Percentiles rank a stretch among this genome's conserved stretches.
These are phyloP conservation scores for Scomber japonicus DNA, from an alignment of 2,113 vertebrate genomes.

Conservation along the genomic window DNA sequence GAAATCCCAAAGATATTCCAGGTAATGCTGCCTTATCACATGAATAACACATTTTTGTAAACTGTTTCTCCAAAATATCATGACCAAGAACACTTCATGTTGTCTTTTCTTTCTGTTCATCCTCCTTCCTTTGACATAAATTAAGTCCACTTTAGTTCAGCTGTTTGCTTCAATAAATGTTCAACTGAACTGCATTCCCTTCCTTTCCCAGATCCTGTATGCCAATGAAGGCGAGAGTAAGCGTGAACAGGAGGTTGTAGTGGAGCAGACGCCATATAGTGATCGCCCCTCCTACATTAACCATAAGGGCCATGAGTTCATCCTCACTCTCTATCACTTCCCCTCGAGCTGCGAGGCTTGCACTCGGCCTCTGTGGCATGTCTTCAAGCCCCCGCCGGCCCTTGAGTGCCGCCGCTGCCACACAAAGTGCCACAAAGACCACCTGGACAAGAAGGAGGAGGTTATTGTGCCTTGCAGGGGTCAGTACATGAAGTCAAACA, in stretches of 20 bases:
- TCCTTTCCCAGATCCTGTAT: constrained; percentile 90
- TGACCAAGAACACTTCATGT: neutral
- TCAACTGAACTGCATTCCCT: neutral
- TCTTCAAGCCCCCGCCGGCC: constrained; percentile 96
- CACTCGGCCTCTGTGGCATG: constrained; percentile 93
- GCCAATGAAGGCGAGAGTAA: constrained; percentile 97
- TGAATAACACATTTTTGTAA: constrained; percentile 13
- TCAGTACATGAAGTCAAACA: constrained; percentile 61
- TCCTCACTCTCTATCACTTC: constrained; percentile 97
- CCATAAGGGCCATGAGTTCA: constrained; percentile 97
- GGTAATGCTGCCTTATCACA: constrained; percentile 76
- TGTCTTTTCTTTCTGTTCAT: neutral
- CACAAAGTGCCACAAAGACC: constrained; percentile 97
- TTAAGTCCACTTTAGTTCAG: neutral
- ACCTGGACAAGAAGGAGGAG: constrained; percentile 95
- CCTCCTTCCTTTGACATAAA: neutral
- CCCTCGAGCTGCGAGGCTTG: constrained; percentile 97
- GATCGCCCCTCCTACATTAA: constrained; percentile 93
- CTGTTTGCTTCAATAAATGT: neutral
- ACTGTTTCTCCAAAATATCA: too few relatives aligned
- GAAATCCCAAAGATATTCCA: constrained; percentile 99
- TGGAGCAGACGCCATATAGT: constrained; percentile 83
- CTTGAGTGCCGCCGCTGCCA: constrained; percentile 96
- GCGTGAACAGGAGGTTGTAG: constrained; percentile 90
- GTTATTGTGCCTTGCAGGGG: constrained; percentile 95